Conservation (phyloP, 2,113 vertebrate species). For the Chamaea fasciata region DNA sequence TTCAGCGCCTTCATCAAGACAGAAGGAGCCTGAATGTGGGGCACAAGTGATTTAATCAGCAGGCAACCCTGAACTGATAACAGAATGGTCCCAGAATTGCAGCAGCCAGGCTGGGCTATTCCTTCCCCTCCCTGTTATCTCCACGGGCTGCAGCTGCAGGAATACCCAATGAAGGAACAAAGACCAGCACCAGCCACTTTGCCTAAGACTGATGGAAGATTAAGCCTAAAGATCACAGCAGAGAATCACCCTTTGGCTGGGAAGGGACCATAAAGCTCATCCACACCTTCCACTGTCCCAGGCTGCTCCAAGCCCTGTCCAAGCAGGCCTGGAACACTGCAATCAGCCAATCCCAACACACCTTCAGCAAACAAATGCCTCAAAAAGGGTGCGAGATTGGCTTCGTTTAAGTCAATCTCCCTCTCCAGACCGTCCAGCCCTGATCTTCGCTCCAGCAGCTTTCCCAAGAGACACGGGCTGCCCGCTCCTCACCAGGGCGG, state of each 20-base stretch:
- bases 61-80: background rate
- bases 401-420: too few species aligned
- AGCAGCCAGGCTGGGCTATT: background rate
- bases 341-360: background rate
- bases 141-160: background rate
- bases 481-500: background rate
- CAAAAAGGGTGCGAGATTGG: rapidly evolving
- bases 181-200: background rate
- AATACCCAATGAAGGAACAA: background rate
- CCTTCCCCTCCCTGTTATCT: background rate
- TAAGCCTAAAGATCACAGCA: background rate
- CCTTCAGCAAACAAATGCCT: background rate
- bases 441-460: background rate
- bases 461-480: rapidly evolving
- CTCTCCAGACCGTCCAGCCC: background rate
- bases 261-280: background rate
- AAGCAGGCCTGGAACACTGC: background rate
- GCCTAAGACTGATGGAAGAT: background rate
- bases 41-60: background rate
- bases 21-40: background rate
- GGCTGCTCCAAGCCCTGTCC: background rate
- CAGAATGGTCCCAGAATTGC: background rate
- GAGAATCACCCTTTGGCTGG: background rate
- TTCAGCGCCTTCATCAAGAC: background rate
- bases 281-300: background rate